These are phyloP conservation scores for Acropternis orthonyx DNA, from an alignment of 2,797 vertebrate species.

Conservation along the genomic window DNA sequence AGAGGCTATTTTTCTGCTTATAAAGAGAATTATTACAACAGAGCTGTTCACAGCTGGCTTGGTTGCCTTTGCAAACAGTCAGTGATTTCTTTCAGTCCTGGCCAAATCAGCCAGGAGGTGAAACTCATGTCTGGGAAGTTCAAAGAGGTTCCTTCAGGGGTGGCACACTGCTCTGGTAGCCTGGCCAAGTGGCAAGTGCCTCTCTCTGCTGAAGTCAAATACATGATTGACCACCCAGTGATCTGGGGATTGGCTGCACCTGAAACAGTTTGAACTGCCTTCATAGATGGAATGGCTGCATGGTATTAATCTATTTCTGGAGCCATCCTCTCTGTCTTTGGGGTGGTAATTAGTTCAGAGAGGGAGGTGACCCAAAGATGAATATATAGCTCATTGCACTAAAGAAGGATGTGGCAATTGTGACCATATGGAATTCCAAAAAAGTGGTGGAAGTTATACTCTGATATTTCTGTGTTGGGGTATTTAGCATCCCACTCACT, in stretches of 20 bases:
- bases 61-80: background rate
- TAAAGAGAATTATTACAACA: background rate
- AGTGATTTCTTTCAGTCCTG: background rate
- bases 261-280: background rate
- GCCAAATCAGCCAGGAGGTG: background rate
- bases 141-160: background rate
- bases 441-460: background rate
- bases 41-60: background rate
- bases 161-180: background rate
- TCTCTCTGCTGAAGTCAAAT: background rate
- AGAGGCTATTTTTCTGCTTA: constrained; percentile 9
- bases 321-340: background rate
- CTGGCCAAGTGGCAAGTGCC: background rate
- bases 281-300: background rate
- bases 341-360: background rate
- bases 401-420: fast-evolving
- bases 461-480: background rate
- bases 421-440: background rate
- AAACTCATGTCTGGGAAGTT: background rate
- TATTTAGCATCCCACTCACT: background rate
- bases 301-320: background rate
- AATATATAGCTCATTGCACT: background rate
- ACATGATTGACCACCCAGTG: background rate
- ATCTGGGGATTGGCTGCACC: background rate
- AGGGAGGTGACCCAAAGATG: background rate